A percentile compares a stretch with the other conserved stretches of the same genome.
phyloP scores from a whole-genome alignment of 2,797 vertebrate genomes.

The Lateolabrax maculatus region DNA sequence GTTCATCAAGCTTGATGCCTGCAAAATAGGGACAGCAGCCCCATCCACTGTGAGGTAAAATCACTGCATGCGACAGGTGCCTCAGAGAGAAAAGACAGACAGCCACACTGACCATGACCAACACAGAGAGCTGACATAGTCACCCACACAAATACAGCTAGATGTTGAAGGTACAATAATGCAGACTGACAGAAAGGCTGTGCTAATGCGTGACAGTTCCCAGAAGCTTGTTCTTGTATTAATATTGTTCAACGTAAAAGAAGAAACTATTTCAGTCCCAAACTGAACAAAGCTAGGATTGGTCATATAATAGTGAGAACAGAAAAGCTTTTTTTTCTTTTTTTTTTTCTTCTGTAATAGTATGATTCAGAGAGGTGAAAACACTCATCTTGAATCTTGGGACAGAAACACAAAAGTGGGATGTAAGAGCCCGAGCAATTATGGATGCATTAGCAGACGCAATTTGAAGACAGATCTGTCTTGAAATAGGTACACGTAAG shows the following conservation, averaged over 20 bases:
- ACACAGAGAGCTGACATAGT: background rate
- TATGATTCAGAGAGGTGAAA: slow-evolving; percentile 23
- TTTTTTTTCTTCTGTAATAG: background rate
- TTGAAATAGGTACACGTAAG: background rate
- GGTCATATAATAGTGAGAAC: background rate
- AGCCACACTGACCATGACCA: background rate
- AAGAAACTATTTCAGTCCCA: background rate
- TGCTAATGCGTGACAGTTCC: background rate
- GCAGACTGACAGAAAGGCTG: slow-evolving; percentile 2
- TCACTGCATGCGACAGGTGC: background rate
- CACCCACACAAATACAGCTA: slow-evolving; percentile 15
- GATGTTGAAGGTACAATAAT: slow-evolving; percentile 26
- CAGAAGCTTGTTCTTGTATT: slow-evolving; percentile 5
- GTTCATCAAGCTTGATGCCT: background rate
- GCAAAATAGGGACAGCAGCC: background rate
- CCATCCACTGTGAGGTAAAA: background rate
- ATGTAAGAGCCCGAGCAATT: slow-evolving; percentile 25
- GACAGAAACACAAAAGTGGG: slow-evolving; percentile 8
- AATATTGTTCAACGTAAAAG: slow-evolving; percentile 18
- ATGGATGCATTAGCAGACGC: slow-evolving; percentile 32
- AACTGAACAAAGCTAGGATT: background rate
- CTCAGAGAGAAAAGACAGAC: slow-evolving; percentile 20
- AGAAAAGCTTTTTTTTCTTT: slow-evolving; percentile 25
- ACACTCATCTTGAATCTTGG: slow-evolving; percentile 12
- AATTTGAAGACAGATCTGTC: slow-evolving; percentile 3